Evolutionary conservation across 1,140 invertebrate genomes (phyloP).

Genomic region (Hycleus cichorii): DNA sequence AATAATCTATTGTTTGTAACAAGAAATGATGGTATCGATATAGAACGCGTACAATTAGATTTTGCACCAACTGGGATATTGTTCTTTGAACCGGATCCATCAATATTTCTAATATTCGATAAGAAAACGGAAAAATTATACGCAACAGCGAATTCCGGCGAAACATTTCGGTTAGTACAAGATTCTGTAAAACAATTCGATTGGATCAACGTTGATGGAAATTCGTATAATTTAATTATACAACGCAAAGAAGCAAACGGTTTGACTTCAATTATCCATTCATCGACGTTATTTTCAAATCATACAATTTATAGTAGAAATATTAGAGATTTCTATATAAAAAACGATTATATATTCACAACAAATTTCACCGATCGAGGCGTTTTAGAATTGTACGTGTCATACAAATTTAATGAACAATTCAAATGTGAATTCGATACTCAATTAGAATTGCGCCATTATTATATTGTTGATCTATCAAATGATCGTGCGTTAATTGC

Average conservation of each 20-base stretch:
- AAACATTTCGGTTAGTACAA: slow-evolving; percentile 58
- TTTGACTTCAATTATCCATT: slow-evolving; percentile 54
- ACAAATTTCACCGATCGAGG: slow-evolving; percentile 48
- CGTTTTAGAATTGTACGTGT: slow-evolving; percentile 67
- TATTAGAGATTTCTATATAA: slow-evolving; percentile 74
- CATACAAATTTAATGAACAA: slow-evolving; percentile 64
- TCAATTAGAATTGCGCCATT: slow-evolving; percentile 57
- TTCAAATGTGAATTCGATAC: slow-evolving; percentile 67
- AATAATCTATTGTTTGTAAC: slow-evolving; percentile 75
- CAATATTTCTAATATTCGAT: slow-evolving; percentile 60
- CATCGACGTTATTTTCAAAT: slow-evolving; percentile 39
- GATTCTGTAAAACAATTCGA: slow-evolving; percentile 69
- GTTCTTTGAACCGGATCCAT: slow-evolving; percentile 60
- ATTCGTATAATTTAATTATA: slow-evolving; percentile 52
- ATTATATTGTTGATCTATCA: slow-evolving; percentile 76
- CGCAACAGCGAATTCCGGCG: slow-evolving; percentile 66
- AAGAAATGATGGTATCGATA: slow-evolving; percentile 59
- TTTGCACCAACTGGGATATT: slow-evolving; percentile 72
- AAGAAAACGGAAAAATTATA: slow-evolving; percentile 63
- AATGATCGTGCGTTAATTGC: slow-evolving; percentile 74
- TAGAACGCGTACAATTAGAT: slow-evolving; percentile 50
- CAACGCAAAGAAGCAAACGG: slow-evolving; percentile 59
- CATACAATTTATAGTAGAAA: slow-evolving; percentile 52
- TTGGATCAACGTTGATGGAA: slow-evolving; percentile 50
- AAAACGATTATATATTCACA: slow-evolving; percentile 79